Evolutionary conservation across 2,797 vertebrate species (phyloP).

Genomic region (Labeo calbasu): DNA sequence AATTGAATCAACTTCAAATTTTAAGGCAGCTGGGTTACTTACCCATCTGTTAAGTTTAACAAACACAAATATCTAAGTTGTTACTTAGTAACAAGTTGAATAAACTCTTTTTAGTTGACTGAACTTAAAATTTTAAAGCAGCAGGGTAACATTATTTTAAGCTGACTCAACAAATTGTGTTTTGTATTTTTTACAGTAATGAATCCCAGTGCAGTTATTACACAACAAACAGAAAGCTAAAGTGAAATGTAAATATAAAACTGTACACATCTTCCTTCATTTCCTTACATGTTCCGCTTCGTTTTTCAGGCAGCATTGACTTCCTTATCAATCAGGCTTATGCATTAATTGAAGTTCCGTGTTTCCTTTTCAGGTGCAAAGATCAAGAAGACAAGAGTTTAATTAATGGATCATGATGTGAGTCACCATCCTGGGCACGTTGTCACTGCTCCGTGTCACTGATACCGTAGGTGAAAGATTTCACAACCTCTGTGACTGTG

Average conservation of each 20-base stretch:
- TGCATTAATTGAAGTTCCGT: conserved; percentile 11
- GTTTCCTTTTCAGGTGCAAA: conserved; percentile 23
- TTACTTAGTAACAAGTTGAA: too few species aligned
- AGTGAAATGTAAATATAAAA: background rate
- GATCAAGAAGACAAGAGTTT: conserved; percentile 2
- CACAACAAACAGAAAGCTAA: background rate
- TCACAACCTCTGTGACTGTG: conserved; percentile 15
- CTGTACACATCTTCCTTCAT: background rate
- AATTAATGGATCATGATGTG: conserved; percentile 19
- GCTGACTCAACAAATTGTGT: too few species aligned
- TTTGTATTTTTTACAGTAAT: background rate
- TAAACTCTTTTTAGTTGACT: too few species aligned
- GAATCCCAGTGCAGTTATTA: background rate
- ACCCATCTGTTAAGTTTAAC: too few species aligned
- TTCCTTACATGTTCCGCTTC: background rate
- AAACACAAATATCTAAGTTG: too few species aligned
- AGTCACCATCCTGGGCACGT: conserved; percentile 5
- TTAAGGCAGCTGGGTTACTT: too few species aligned
- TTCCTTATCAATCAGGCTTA: conserved; percentile 9
- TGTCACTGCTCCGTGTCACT: background rate
- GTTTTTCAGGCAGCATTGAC: background rate
- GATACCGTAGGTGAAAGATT: conserved; percentile 13
- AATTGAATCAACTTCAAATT: too few species aligned
- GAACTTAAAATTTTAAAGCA: too few species aligned
- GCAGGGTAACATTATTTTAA: too few species aligned